phyloP scores from a whole-genome alignment of 2,888 invertebrate genomes.

The Eristalis tenax region DNA sequence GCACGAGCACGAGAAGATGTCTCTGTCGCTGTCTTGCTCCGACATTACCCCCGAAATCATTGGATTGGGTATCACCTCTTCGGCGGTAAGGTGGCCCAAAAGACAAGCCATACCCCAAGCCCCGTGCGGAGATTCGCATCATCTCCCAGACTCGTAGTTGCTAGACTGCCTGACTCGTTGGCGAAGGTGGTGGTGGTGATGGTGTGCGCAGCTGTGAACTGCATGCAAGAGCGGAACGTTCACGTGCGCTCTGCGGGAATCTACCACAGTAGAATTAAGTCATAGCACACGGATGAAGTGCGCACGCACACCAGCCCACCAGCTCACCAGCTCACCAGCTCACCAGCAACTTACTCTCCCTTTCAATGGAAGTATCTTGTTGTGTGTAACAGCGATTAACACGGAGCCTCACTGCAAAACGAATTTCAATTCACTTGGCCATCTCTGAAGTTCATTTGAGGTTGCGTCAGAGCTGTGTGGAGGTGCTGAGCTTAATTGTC shows the following conservation, averaged over 20 bases:
- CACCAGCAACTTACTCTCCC: slow-evolving; percentile 55
- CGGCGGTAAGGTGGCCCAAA: slow-evolving; percentile 30
- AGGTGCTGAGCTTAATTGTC: slow-evolving; percentile 33
- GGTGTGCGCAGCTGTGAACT: background rate
- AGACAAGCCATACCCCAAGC: slow-evolving; percentile 15
- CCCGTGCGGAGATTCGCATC: slow-evolving; percentile 63
- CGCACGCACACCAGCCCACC: slow-evolving; percentile 3
- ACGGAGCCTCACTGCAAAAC: slow-evolving; percentile 22
- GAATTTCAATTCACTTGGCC: slow-evolving; percentile 48
- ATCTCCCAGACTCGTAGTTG: slow-evolving; percentile 15
- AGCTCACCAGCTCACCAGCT: background rate
- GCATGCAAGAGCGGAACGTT: slow-evolving; percentile 57
- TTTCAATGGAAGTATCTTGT: slow-evolving; percentile 56
- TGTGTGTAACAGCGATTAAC: slow-evolving; percentile 35
- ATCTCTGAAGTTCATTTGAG: slow-evolving; percentile 51
- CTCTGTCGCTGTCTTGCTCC: slow-evolving; percentile 42
- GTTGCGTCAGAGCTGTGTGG: slow-evolving; percentile 11
- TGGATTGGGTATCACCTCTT: slow-evolving; percentile 59
- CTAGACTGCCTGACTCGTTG: slow-evolving; percentile 2
- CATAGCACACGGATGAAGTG: slow-evolving; percentile 31
- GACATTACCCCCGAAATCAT: slow-evolving; percentile 35
- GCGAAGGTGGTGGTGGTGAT: slow-evolving; percentile 13
- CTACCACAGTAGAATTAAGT: slow-evolving; percentile 45
- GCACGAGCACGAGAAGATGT: slow-evolving; percentile 44
- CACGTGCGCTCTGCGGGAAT: slow-evolving; percentile 12